Evolutionary conservation across 2,113 vertebrate genomes (phyloP), one percentile per base, ranked within the genome.

Genomic region (Harpagus bidentatus): DNA sequence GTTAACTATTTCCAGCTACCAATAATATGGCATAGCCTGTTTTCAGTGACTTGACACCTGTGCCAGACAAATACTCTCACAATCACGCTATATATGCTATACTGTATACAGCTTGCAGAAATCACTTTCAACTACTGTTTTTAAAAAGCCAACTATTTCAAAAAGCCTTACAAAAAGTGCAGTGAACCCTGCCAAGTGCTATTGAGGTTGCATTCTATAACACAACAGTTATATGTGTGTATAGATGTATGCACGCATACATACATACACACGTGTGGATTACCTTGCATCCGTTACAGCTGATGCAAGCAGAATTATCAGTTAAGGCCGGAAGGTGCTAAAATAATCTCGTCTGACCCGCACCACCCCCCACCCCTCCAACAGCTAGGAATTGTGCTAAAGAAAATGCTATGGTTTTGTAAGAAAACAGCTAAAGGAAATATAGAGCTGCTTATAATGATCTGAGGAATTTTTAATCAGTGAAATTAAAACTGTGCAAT

Each of bases 251-350:
- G 81, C 88, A 94, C 16, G 66, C 61, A 74, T 38, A 94, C 15
- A 84, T n/a, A 84, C 32, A 79, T 52, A 53, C 3, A 22, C 32
- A 53, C 4, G 28, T 74, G 22, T 70, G 26, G 52, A 93, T n/a
- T 67, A 62, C 20, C 36, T 90, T 81, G 90, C 88, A 93, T 81
- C 72, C 47, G 40, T 31, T 61, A 77, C 36, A 76, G 56, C 34
- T 82, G 82, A 82, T 82, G 81, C 80, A 97, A 97, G 65, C 25
- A 79, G 82, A 91, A 76, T 82, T 80, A 88, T 15, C 50, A 91
- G 45, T 91, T 95, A 97, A 97, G 96, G 95, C 88, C 92, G 95
- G 91, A 95, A 95, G 82, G 83, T 96, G 96, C 80, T 58, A 89
- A 92, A 82, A 78, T 80, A 86, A 77, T 88, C 58, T 90, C 81